Evolutionary conservation across 2,888 invertebrate genomes (phyloP), one percentile per base, ranked within the genome.

Genomic region (Scelioninae gen. 2): DNA sequence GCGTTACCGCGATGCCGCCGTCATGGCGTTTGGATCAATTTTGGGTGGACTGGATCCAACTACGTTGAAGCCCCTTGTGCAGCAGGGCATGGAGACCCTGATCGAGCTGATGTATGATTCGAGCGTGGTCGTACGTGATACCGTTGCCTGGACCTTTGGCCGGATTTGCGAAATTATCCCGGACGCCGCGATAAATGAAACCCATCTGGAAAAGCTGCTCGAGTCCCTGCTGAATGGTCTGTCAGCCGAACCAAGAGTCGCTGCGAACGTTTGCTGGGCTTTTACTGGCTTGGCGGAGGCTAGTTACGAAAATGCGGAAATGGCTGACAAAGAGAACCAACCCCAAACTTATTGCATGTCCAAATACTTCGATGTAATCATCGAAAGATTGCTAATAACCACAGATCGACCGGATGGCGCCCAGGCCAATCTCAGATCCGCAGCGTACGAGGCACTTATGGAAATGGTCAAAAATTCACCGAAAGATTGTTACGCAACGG

Each of bases 391-490:
- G 25, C 88, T 99, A 64, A 96, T 96, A 85, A 96, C 97, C 0
- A 98, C 98, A 0, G 98, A 98, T 86, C 91, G 99, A 52, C 90
- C 92, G 37, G 98, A 99, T 87, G 97, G 96, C 0, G 92, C 93
- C 1, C 95, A 96, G 85, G 95, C 96, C 52, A 98, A 98, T 86
- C 89, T 99, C 63, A 90, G 99, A 77, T 95, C 96, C 19, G 97
- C 98, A 28, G 99, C 99, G 0, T 99, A 99, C 85, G 98, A 99
- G 87, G 98, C 99, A 0, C 89, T 99, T 0, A 99, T 99, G 98
- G 98, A 98, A 88, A 94, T 99, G 94, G 96, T 99, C 41, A 99
- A 98, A 86, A 98, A 98, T 86, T 97, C 97, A 1, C 98, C 99
- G 0, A 91, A 92, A 77, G 98, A 98, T 88, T 99, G 98, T 86